Evolutionary conservation across 2,888 invertebrate genomes (phyloP).

Genomic region (Rugalucina vietnamica): DNA sequence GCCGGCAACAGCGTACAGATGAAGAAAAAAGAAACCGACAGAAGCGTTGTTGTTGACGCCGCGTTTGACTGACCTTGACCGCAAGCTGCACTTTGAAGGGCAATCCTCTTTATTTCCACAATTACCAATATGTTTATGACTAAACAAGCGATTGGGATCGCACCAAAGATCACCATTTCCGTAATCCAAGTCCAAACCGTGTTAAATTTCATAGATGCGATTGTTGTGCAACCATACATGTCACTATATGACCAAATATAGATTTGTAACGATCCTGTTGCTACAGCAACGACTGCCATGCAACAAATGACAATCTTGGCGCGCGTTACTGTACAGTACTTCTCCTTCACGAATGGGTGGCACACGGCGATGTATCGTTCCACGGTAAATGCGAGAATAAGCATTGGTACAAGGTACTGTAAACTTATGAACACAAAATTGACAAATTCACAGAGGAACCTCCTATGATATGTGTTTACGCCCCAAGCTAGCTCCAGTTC

Average conservation of each 20-base stretch:
- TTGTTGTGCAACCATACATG: slow-evolving; percentile 70
- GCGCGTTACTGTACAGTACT: slow-evolving; percentile 79
- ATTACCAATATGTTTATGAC: slow-evolving; percentile 82
- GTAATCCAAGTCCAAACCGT: slow-evolving; percentile 80
- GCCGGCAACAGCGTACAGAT: slow-evolving; percentile 83
- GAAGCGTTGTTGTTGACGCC: slow-evolving; percentile 81
- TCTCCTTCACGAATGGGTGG: slow-evolving; percentile 79
- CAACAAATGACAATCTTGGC: slow-evolving; percentile 76
- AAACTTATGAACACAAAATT: slow-evolving; percentile 76
- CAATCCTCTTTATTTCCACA: slow-evolving; percentile 78
- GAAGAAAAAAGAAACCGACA: slow-evolving; percentile 83
- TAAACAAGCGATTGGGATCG: slow-evolving; percentile 80
- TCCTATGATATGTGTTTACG: slow-evolving; percentile 69
- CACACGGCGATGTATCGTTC: slow-evolving; percentile 83
- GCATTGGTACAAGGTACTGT: slow-evolving; percentile 81
- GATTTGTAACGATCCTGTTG: slow-evolving; percentile 75
- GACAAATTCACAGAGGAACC: slow-evolving; percentile 77
- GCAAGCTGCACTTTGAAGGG: slow-evolving; percentile 70
- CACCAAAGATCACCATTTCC: slow-evolving; percentile 78
- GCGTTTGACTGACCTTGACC: slow-evolving; percentile 62
- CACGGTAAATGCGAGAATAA: slow-evolving; percentile 82
- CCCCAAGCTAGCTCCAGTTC: slow-evolving; percentile 82
- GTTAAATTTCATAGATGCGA: slow-evolving; percentile 68
- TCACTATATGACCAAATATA: slow-evolving; percentile 79
- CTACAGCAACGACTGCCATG: slow-evolving; percentile 66